Percentiles rank a stretch among this genome's conserved stretches.
These are phyloP conservation scores for Aplidium turbinatum DNA, from an alignment of 23 tunicate species.

Conservation along the genomic window DNA sequence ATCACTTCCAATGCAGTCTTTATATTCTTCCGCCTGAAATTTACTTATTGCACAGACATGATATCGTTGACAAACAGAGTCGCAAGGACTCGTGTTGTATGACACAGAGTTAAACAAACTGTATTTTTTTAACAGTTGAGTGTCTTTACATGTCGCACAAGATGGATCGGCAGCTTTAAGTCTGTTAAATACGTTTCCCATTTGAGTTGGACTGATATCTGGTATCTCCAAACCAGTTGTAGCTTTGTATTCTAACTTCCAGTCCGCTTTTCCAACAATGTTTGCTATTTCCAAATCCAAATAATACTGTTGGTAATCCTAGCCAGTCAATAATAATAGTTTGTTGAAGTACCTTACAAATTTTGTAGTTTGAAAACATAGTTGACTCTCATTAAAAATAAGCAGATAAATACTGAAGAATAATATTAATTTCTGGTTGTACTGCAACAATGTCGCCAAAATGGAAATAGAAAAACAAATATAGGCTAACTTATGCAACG, in stretches of 20 bases:
- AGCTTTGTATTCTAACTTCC: conserved; percentile 46
- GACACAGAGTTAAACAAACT: conserved; percentile 36
- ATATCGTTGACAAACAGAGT: conserved; percentile 16
- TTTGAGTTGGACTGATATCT: conserved; percentile 24
- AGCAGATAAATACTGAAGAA: no score
- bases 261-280: conserved; percentile 6
- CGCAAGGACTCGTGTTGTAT: conserved; percentile 17
- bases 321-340: neutral
- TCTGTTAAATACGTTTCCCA: neutral
- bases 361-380: no score
- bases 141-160: conserved; percentile 1
- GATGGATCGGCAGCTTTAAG: conserved; percentile 1
- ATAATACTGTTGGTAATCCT: conserved; percentile 53
- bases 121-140: conserved; percentile 11
- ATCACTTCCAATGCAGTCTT: neutral
- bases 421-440: no score
- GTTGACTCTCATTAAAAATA: no score
- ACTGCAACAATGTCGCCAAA: no score
- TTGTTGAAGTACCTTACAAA: no score
- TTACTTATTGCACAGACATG: conserved; percentile 30
- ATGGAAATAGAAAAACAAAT: no score
- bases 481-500: no score
- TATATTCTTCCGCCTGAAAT: conserved; percentile 1
- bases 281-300: conserved; percentile 36
- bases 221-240: neutral